A percentile compares a stretch with the other conserved stretches of the same genome.
phyloP scores from a whole-genome alignment of 1,140 invertebrate genomes.

The Drosophila tsacasi region DNA sequence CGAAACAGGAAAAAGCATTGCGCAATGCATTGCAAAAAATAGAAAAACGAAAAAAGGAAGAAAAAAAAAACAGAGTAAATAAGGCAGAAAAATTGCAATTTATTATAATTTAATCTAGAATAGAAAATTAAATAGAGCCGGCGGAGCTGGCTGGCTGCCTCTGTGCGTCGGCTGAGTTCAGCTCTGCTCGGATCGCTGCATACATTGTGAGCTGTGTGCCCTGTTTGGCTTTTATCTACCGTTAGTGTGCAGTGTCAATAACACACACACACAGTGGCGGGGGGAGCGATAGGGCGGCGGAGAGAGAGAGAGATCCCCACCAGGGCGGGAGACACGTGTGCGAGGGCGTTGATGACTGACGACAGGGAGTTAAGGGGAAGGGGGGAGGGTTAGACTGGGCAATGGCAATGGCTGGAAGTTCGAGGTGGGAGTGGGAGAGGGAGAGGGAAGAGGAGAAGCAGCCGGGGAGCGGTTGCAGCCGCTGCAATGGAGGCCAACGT shows the following conservation, averaged over 20 bases:
- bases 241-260: slow-evolving; percentile 79
- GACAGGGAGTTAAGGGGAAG: background rate
- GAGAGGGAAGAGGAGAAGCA: background rate
- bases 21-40: slow-evolving; percentile 56
- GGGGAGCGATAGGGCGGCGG: background rate
- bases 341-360: slow-evolving; percentile 64
- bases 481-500: slow-evolving; percentile 73
- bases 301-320: background rate
- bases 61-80: slow-evolving; percentile 6
- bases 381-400: no score
- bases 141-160: slow-evolving; percentile 24
- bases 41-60: background rate
- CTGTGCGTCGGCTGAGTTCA: slow-evolving; percentile 9
- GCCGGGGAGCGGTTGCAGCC: slow-evolving; percentile 7
- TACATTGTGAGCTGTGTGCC: slow-evolving; percentile 69
- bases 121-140: slow-evolving; percentile 77
- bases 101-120: slow-evolving; percentile 84
- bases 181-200: slow-evolving; percentile 41
- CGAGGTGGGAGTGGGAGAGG: slow-evolving; percentile 11
- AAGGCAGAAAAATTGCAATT: slow-evolving; percentile 67
- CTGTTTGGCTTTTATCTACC: slow-evolving; percentile 79
- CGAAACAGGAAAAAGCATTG: slow-evolving; percentile 59
- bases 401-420: slow-evolving; percentile 12
- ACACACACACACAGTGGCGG: slow-evolving; percentile 56
- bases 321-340: slow-evolving; percentile 45